phyloP scores from a whole-genome alignment of 2,888 invertebrate genomes.

The Ichneumoninae sp. region DNA sequence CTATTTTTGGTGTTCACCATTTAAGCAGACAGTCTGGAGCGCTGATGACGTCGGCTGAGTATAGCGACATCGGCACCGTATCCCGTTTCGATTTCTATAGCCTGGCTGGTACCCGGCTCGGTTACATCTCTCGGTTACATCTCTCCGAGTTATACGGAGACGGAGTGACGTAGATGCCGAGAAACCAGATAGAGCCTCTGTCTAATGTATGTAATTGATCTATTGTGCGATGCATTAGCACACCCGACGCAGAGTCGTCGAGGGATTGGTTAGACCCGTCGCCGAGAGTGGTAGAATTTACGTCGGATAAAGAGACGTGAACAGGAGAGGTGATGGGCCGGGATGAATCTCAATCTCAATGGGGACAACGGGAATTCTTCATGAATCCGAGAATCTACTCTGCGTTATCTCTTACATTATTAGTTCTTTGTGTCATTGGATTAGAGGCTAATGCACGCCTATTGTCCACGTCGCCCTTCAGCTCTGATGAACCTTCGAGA shows the following conservation, averaged over 20 bases:
- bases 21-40: not conserved
- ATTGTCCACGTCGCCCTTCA: constrained; percentile 64
- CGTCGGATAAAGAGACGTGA: constrained; percentile 65
- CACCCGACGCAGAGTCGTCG: constrained; percentile 71
- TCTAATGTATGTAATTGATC: constrained; percentile 83
- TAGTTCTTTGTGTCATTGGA: constrained; percentile 77
- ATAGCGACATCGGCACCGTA: constrained; percentile 17
- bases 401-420: constrained; percentile 75
- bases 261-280: constrained; percentile 74
- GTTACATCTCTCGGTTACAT: constrained; percentile 13
- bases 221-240: constrained; percentile 82
- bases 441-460: constrained; percentile 77
- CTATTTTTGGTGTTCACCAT: no score
- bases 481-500: constrained; percentile 17
- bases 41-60: not conserved
- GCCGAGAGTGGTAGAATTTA: constrained; percentile 50
- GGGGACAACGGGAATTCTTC: constrained; percentile 63
- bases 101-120: constrained; percentile 15
- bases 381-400: constrained; percentile 54
- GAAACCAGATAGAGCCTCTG: constrained; percentile 66
- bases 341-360: constrained; percentile 69
- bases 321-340: constrained; percentile 59
- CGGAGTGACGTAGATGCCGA: constrained; percentile 19
- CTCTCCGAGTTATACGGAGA: constrained; percentile 6
- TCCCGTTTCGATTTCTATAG: constrained; percentile 19